These are phyloP conservation scores for Ceyx cyanopectus DNA, from an alignment of 2,113 vertebrate genomes.

Conservation along the genomic window DNA sequence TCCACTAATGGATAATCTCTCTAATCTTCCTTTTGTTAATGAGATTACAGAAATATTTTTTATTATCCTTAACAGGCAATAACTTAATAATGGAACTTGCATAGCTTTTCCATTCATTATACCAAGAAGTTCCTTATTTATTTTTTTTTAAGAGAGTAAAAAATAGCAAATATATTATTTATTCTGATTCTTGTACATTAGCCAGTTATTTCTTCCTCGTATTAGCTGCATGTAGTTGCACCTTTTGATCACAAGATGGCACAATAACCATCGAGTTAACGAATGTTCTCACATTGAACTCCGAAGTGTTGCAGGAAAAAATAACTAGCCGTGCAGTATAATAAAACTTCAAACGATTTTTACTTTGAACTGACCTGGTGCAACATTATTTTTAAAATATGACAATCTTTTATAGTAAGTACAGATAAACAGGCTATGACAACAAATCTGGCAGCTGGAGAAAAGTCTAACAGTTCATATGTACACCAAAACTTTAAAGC, in stretches of 20 bases:
- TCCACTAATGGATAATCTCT: too few relatives aligned
- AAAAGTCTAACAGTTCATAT: neutral
- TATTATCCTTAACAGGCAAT: too few relatives aligned
- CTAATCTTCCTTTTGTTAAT: too few relatives aligned
- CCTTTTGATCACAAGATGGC: conserved; percentile 75
- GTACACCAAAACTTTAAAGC: neutral
- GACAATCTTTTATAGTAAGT: neutral
- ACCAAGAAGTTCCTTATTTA: neutral
- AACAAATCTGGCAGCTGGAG: neutral
- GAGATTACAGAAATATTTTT: too few relatives aligned
- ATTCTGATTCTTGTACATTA: neutral
- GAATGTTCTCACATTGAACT: neutral
- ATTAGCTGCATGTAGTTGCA: conserved; percentile 2
- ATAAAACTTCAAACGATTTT: neutral
- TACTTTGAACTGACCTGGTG: neutral
- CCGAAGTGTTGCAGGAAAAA: neutral
- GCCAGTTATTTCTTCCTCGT: neutral
- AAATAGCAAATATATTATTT: neutral
- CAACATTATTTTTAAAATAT: neutral
- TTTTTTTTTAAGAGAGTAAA: neutral
- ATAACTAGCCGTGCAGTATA: neutral
- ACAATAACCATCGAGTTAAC: conserved; percentile 53
- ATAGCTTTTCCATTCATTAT: neutral
- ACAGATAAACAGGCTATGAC: neutral
- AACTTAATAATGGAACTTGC: neutral